Conservation (phyloP, 2,797 vertebrate species). For the Thaleichthys pacificus region DNA sequence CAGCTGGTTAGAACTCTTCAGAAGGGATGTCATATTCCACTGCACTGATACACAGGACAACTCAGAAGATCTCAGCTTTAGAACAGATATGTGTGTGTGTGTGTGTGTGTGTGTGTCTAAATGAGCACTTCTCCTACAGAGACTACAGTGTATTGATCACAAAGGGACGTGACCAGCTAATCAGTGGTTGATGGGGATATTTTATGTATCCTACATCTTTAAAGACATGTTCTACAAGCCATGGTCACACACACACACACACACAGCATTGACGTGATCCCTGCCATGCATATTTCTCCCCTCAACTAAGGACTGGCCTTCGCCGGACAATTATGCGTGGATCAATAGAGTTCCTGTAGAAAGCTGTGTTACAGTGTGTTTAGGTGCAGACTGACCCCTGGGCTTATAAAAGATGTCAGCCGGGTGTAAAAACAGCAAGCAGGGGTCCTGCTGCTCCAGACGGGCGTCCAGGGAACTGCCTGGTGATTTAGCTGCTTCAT, state of each 20-base stretch:
- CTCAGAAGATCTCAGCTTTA: slow-evolving; percentile 27
- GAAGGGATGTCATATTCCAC: slow-evolving; percentile 52
- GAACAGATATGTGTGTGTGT: background rate
- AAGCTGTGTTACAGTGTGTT: slow-evolving; percentile 82
- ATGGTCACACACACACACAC: slow-evolving; percentile 10
- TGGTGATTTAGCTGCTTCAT: slow-evolving; percentile 73
- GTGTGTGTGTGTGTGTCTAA: slow-evolving; percentile 61
- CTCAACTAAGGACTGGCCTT: slow-evolving; percentile 77
- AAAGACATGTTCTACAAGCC: slow-evolving; percentile 78
- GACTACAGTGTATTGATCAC: slow-evolving; percentile 45
- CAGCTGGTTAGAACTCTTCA: slow-evolving; percentile 84
- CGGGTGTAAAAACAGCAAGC: slow-evolving; percentile 37
- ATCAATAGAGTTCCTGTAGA: slow-evolving; percentile 96
- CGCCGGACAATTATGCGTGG: slow-evolving; percentile 93
- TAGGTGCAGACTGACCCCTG: slow-evolving; percentile 79
- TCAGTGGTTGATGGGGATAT: slow-evolving; percentile 81
- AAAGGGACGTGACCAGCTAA: slow-evolving; percentile 61
- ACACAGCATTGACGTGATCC: slow-evolving; percentile 78
- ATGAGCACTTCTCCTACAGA: slow-evolving; percentile 60
- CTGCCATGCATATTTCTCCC: slow-evolving; percentile 93
- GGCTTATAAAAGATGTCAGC: slow-evolving; percentile 77
- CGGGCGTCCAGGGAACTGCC: slow-evolving; percentile 66
- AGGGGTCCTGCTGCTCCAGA: slow-evolving; percentile 26
- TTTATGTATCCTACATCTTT: slow-evolving; percentile 84
- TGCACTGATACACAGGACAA: slow-evolving; percentile 58